These are phyloP conservation scores for Machimus atricapillus DNA, from an alignment of 2,888 invertebrate species.

Conservation along the genomic window DNA sequence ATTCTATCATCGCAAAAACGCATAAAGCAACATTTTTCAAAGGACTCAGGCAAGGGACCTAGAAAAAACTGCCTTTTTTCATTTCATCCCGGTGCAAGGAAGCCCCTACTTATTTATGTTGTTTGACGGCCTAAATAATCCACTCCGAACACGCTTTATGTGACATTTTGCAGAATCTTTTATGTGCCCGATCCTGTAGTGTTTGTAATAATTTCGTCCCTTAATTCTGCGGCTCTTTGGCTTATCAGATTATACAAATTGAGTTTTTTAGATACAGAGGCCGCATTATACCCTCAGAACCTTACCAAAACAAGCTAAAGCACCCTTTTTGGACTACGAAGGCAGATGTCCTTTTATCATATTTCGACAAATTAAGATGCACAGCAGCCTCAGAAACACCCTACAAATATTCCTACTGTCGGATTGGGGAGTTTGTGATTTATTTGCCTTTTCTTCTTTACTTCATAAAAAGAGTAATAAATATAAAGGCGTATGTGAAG, in stretches of 20 bases:
- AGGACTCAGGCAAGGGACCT: background rate
- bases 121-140: conserved; percentile 7
- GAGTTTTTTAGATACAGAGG: conserved; percentile 23
- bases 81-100: background rate
- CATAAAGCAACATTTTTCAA: background rate
- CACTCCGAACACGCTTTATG: background rate
- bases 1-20: background rate
- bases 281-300: background rate
- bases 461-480: background rate
- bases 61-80: background rate
- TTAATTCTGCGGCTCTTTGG: conserved; percentile 33
- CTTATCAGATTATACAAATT: conserved; percentile 38
- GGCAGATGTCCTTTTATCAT: conserved; percentile 27
- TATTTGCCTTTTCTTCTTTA: background rate
- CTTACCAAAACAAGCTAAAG: background rate
- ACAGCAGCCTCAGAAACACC: background rate
- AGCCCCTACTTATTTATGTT: background rate
- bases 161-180: background rate
- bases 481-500: background rate
- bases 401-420: background rate
- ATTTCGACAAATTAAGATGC: background rate
- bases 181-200: background rate
- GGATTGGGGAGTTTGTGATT: background rate
- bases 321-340: background rate
- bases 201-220: background rate